Conservation (phyloP, 2,113 vertebrate species). For the Solea senegalensis region DNA sequence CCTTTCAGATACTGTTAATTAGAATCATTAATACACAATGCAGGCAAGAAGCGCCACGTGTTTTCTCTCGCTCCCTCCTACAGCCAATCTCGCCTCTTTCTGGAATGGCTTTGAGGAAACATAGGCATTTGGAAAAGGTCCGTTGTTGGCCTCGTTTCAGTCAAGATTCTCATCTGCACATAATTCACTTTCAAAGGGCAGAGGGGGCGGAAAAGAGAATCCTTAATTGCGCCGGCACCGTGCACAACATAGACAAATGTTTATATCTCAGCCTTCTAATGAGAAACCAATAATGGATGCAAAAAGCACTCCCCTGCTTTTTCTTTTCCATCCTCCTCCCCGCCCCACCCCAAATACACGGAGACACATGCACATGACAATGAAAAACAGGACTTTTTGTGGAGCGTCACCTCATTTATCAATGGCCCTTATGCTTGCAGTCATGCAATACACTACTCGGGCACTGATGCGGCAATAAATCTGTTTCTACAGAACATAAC, state of each 20-base stretch:
- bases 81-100: conserved; percentile 45
- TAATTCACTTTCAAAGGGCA: conserved; percentile 82
- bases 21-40: conserved; percentile 69
- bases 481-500: conserved; percentile 73
- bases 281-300: conserved; percentile 81
- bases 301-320: conserved; percentile 44
- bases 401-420: conserved; percentile 68
- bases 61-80: conserved; percentile 33
- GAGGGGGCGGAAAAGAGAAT: conserved; percentile 69
- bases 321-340: neutral
- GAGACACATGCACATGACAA: conserved; percentile 55
- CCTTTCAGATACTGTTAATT: conserved; percentile 72
- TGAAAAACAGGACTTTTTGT: conserved; percentile 60
- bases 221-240: conserved; percentile 74
- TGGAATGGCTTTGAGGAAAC: conserved; percentile 60
- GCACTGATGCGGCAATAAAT: conserved; percentile 69
- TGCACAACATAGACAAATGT: conserved; percentile 81
- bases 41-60: conserved; percentile 46
- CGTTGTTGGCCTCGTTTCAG: conserved; percentile 69
- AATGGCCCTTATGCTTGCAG: conserved; percentile 50
- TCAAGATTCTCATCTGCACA: conserved; percentile 78
- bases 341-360: conserved; percentile 22
- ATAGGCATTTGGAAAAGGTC: conserved; percentile 73
- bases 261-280: conserved; percentile 79
- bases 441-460: conserved; percentile 57